Conservation (phyloP, 1,140 invertebrate species). For the Papilio polyxenes region DNA sequence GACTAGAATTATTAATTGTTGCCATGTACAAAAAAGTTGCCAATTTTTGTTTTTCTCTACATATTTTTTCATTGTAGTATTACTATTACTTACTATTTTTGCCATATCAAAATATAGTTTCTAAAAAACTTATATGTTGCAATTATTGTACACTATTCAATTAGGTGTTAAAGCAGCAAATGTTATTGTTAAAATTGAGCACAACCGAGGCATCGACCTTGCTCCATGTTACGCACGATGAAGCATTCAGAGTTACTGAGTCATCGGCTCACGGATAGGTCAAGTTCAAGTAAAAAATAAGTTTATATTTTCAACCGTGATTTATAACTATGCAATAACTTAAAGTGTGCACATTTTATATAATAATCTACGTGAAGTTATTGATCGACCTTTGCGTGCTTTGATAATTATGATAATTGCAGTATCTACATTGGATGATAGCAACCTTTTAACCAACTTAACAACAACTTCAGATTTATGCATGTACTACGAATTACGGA, state of each 20-base stretch:
- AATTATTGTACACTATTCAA: not conserved
- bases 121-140: too few species aligned
- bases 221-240: not conserved
- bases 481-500: too few species aligned
- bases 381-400: not conserved
- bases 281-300: slow-evolving; percentile 21
- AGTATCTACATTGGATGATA: slow-evolving; percentile 7
- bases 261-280: not conserved
- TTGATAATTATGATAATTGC: slow-evolving; percentile 5
- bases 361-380: not conserved
- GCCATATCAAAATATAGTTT: too few species aligned
- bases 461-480: too few species aligned
- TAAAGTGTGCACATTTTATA: not conserved
- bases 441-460: not conserved
- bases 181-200: not conserved
- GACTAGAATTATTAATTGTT: not conserved
- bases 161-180: not conserved
- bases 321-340: not conserved
- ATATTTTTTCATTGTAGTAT: too few species aligned
- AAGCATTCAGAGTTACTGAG: not conserved
- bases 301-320: not conserved
- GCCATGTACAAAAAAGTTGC: not conserved
- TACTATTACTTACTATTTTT: too few species aligned
- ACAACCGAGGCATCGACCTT: not conserved
- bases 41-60: too few species aligned